These are phyloP conservation scores for Pammene aurita DNA, from an alignment of 2,888 invertebrate species.

Conservation along the genomic window DNA sequence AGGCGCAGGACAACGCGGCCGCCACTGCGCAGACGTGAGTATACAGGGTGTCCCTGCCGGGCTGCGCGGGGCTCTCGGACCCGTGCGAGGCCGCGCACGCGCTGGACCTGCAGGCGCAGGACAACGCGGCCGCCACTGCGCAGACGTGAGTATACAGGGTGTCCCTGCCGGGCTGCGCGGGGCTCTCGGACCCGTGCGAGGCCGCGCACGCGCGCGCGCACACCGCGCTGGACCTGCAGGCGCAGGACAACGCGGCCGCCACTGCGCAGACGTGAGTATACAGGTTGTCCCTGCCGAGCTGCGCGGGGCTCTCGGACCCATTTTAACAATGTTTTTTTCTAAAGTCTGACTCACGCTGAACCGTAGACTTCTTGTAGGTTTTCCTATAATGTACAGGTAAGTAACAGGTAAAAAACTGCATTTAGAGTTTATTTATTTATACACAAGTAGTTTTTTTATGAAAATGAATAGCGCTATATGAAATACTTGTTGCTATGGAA, in stretches of 20 bases:
- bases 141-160: constrained; percentile 87
- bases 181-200: constrained; percentile 97
- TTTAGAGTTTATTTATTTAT: too few species aligned
- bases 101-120: constrained; percentile 95
- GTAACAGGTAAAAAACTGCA: too few species aligned
- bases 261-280: constrained; percentile 91
- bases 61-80: constrained; percentile 95
- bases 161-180: constrained; percentile 96
- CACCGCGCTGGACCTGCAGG: constrained; percentile 94
- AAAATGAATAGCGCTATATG: too few species aligned
- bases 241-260: constrained; percentile 96
- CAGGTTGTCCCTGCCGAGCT: too few species aligned
- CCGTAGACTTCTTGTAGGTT: too few species aligned
- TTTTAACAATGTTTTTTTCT: too few species aligned
- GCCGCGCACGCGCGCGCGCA: constrained; percentile 94
- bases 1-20: constrained; percentile 96
- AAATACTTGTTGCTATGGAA: too few species aligned
- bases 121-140: constrained; percentile 95
- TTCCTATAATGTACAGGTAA: too few species aligned
- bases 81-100: constrained; percentile 96
- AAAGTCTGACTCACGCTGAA: too few species aligned
- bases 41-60: constrained; percentile 90
- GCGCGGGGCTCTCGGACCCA: too few species aligned
- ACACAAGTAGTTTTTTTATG: too few species aligned
- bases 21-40: constrained; percentile 93